Percentiles rank a stretch among this genome's conserved stretches.
These are phyloP conservation scores for Campylomormyrus tamandua DNA, from an alignment of 2,113 vertebrate species.

Conservation along the genomic window DNA sequence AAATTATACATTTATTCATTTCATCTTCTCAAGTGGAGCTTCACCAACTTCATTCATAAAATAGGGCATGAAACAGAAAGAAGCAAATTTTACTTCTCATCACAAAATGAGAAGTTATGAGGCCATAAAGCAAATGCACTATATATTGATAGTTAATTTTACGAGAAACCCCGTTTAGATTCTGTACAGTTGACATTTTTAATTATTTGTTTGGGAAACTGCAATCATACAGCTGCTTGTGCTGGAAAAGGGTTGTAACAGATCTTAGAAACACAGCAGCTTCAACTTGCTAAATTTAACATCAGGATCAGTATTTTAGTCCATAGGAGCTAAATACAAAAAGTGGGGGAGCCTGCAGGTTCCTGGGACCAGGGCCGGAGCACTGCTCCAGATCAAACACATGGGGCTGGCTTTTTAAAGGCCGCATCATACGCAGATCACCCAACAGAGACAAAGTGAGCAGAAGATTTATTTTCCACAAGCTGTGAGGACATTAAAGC, in stretches of 20 bases:
- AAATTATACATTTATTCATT: conserved; percentile 1
- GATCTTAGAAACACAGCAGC: not conserved
- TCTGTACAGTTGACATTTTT: not conserved
- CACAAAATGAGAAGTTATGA: not conserved
- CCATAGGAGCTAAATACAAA: not conserved
- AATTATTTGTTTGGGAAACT: not conserved
- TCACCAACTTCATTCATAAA: not conserved
- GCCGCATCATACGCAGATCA: not conserved
- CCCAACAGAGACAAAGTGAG: not conserved
- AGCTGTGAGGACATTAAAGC: not conserved
- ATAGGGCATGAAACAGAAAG: not conserved
- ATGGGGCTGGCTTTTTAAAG: not conserved
- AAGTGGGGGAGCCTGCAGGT: not conserved
- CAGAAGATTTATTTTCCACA: not conserved
- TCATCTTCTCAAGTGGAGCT: not conserved
- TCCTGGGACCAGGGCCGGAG: not conserved
- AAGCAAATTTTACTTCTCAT: not conserved
- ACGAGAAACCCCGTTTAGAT: not conserved
- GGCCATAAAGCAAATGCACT: not conserved
- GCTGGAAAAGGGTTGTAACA: too few relatives aligned
- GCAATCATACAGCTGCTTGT: too few relatives aligned
- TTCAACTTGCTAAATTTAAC: not conserved
- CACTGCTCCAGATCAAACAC: not conserved
- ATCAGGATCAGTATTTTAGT: not conserved
- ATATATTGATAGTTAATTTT: not conserved